These are phyloP conservation scores for Caenorhabditis remanei DNA, from an alignment of 1,140 invertebrate species.

Conservation along the genomic window DNA sequence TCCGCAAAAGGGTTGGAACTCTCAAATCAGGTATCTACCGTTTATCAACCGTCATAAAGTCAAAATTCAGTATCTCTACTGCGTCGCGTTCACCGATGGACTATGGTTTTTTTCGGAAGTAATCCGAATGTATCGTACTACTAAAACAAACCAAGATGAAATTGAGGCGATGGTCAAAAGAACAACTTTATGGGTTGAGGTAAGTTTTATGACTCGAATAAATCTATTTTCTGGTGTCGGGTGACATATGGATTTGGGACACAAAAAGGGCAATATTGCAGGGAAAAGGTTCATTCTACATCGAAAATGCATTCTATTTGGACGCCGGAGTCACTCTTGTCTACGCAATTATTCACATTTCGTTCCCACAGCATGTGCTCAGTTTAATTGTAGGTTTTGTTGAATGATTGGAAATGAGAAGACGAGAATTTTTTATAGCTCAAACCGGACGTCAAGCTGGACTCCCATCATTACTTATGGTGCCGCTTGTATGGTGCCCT, in stretches of 20 bases:
- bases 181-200: slow-evolving; percentile 65
- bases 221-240: neutral
- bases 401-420: neutral
- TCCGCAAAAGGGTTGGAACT: slow-evolving; percentile 60
- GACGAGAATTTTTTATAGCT: slow-evolving; percentile 58
- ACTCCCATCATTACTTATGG: slow-evolving; percentile 65
- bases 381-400: slow-evolving; percentile 66
- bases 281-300: slow-evolving; percentile 59
- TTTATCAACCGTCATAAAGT: neutral
- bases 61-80: slow-evolving; percentile 60
- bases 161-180: slow-evolving; percentile 61
- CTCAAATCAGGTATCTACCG: slow-evolving; percentile 57
- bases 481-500: slow-evolving; percentile 66
- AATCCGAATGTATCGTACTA: slow-evolving; percentile 52
- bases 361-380: slow-evolving; percentile 67
- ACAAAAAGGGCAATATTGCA: slow-evolving; percentile 1
- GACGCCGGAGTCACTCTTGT: slow-evolving; percentile 62
- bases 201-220: slow-evolving; percentile 23
- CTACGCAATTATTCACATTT: slow-evolving; percentile 65
- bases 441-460: slow-evolving; percentile 63
- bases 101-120: slow-evolving; percentile 59
- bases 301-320: slow-evolving; percentile 63
- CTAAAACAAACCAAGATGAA: slow-evolving; percentile 54
- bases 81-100: slow-evolving; percentile 57
- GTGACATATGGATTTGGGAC: neutral